Evolutionary conservation across 2,888 invertebrate species (phyloP).

Genomic region (Drosophila nigricruria): DNA sequence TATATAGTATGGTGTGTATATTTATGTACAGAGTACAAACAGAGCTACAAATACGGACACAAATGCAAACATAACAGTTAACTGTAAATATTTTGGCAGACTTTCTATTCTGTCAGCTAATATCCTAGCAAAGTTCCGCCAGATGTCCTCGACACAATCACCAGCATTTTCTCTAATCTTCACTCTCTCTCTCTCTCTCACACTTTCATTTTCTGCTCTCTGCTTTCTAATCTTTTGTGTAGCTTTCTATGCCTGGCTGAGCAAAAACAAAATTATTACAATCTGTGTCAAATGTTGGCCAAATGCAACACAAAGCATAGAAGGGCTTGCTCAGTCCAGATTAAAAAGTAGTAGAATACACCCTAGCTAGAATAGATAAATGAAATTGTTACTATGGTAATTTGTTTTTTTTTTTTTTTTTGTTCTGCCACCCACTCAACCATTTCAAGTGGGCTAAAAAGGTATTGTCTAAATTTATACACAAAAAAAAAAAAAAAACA

Average conservation of each 20-base stretch:
- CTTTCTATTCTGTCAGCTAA: conserved; percentile 47
- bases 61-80: conserved; percentile 32
- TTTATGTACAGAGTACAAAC: conserved; percentile 12
- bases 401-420: background rate
- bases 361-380: background rate
- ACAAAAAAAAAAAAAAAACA: background rate
- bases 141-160: conserved; percentile 16
- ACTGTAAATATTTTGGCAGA: conserved; percentile 53
- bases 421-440: background rate
- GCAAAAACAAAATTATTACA: conserved; percentile 32
- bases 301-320: conserved; percentile 6
- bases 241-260: conserved; percentile 18
- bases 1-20: background rate
- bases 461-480: background rate
- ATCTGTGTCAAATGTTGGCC: conserved; percentile 11
- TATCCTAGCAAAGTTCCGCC: conserved; percentile 64
- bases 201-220: background rate
- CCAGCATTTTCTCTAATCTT: background rate
- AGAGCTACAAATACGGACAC: conserved; percentile 11
- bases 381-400: conserved; percentile 1
- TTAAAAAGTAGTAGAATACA: conserved; percentile 1
- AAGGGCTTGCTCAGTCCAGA: background rate
- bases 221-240: conserved; percentile 24
- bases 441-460: background rate
- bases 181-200: background rate